Percentiles rank a stretch among this genome's conserved stretches.
Conservation (phyloP, 2,888 invertebrate species). For the Cryptophagus acutangulus region DNA sequence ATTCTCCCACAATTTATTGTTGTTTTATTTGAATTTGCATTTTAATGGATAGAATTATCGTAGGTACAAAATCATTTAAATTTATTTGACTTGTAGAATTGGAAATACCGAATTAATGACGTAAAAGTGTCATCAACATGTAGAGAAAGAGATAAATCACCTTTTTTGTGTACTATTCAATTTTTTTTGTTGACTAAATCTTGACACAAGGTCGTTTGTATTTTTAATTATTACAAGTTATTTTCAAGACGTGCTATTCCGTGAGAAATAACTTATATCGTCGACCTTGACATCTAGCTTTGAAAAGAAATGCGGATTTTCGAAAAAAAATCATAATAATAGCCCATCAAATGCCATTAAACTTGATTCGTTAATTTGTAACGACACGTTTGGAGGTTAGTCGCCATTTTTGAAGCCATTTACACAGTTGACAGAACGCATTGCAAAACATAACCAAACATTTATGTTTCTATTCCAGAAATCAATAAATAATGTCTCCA, state of each 20-base stretch:
- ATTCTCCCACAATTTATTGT: no score
- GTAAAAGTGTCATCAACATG: no score
- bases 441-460: background rate
- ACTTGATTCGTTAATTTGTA: background rate
- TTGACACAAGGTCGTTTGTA: background rate
- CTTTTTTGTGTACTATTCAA: no score
- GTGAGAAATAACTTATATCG: background rate
- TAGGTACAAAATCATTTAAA: background rate
- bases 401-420: background rate
- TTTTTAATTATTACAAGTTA: background rate
- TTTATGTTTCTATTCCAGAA: conserved; percentile 17
- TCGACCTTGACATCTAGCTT: conserved; percentile 3
- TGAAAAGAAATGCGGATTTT: background rate
- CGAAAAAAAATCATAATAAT: background rate
- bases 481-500: conserved; percentile 36
- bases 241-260: background rate
- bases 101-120: no score
- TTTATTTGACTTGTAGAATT: no score
- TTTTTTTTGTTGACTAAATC: background rate
- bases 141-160: no score
- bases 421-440: no score
- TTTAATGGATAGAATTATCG: background rate
- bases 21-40: background rate
- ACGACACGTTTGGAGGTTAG: background rate
- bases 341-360: no score